Percentiles rank a stretch among this genome's conserved stretches.
These are phyloP conservation scores for Anthonomus grandis DNA, from an alignment of 1,140 invertebrate genomes.

Conservation along the genomic window DNA sequence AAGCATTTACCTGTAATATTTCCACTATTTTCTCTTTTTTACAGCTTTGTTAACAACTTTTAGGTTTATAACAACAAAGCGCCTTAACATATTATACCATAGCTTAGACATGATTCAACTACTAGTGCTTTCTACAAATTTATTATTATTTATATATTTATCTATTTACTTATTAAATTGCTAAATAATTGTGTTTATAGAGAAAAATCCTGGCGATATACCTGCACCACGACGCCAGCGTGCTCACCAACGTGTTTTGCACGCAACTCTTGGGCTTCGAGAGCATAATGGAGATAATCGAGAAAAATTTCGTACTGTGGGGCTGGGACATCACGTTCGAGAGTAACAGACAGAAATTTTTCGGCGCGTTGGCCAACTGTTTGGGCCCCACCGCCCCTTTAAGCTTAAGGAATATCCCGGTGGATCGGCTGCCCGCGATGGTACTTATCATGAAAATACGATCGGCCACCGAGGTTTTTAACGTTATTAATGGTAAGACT, in stretches of 20 bases:
- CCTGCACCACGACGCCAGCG: constrained; percentile 90
- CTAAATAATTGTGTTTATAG: constrained; percentile 60
- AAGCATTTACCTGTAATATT: no score
- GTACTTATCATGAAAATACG: constrained; percentile 85
- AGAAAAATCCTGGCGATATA: constrained; percentile 89
- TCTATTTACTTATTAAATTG: background rate
- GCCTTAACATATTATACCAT: no score
- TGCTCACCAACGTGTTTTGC: constrained; percentile 94
- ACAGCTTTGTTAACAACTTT: no score
- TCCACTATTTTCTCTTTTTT: no score
- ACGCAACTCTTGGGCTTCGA: constrained; percentile 89
- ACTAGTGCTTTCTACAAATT: background rate
- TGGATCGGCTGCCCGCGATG: constrained; percentile 78
- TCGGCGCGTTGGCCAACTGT: constrained; percentile 62
- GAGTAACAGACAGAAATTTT: constrained; percentile 73
- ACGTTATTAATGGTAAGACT: constrained; percentile 72
- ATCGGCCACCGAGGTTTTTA: constrained; percentile 83
- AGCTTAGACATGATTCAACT: no score
- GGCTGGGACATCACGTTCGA: constrained; percentile 93
- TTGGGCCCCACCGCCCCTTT: constrained; percentile 65
- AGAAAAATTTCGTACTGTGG: constrained; percentile 86
- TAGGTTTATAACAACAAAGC: no score
- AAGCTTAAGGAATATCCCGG: constrained; percentile 77
- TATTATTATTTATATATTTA: background rate
- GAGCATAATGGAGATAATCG: constrained; percentile 80